Evolutionary conservation across 2,888 invertebrate species (phyloP).

Genomic region (Tetramorium bicarinatum): DNA sequence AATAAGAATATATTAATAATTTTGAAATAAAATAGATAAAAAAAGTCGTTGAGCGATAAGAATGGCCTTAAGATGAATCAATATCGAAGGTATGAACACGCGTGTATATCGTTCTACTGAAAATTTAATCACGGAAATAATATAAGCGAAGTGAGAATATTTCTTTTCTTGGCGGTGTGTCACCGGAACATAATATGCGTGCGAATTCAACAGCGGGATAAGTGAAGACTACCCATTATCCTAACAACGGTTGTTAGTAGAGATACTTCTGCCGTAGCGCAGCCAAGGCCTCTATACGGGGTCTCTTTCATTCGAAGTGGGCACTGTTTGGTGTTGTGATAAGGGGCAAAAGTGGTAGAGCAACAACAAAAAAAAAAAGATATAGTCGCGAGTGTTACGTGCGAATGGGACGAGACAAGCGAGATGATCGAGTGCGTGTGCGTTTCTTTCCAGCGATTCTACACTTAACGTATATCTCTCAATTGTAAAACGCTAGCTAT

Average conservation of each 20-base stretch:
- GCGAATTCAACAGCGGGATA: constrained; percentile 45
- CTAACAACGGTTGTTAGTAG: constrained; percentile 54
- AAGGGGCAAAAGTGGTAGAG: constrained; percentile 65
- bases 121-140: constrained; percentile 36
- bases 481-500: constrained; percentile 74
- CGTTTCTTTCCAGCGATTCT: constrained; percentile 67
- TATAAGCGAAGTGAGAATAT: constrained; percentile 58
- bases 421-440: constrained; percentile 45
- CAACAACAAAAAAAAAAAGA: constrained; percentile 23
- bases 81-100: not conserved
- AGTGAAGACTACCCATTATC: constrained; percentile 46
- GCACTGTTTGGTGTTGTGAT: constrained; percentile 81
- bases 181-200: constrained; percentile 35
- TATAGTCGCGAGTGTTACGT: constrained; percentile 44
- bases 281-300: constrained; percentile 48
- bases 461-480: constrained; percentile 69
- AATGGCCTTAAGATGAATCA: constrained; percentile 29
- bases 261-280: constrained; percentile 58
- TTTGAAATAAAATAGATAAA: not conserved
- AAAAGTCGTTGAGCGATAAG: not conserved
- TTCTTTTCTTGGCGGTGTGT: constrained; percentile 8
- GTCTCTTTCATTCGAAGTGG: constrained; percentile 74
- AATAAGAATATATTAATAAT: constrained; percentile 8
- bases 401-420: constrained; percentile 33
- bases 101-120: not conserved